Conservation (phyloP, 2,797 vertebrate species). For the Simalia tracyae region DNA sequence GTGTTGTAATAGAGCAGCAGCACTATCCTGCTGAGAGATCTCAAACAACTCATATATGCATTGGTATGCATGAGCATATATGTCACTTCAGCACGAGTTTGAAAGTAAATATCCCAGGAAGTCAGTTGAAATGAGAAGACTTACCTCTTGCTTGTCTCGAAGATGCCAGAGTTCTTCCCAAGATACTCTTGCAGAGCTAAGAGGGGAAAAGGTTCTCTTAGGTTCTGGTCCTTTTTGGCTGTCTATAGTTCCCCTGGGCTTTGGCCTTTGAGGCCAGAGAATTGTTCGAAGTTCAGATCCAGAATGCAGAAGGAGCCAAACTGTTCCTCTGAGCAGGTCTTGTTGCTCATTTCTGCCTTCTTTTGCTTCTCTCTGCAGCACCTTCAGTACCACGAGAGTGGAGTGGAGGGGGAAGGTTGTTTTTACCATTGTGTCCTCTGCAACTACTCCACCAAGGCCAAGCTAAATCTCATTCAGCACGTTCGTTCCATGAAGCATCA, state of each 20-base stretch:
- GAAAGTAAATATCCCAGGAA: not conserved
- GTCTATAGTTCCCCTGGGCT: not conserved
- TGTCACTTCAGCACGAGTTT: not conserved
- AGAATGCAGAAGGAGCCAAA: not conserved
- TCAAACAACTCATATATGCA: not conserved
- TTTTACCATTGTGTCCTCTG: slow-evolving; percentile 97
- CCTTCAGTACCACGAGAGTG: slow-evolving; percentile 95
- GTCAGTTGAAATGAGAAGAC: not conserved
- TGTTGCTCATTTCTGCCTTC: slow-evolving; percentile 23
- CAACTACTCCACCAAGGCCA: slow-evolving; percentile 98
- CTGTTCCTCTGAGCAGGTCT: not conserved
- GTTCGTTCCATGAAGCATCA: slow-evolving; percentile 99
- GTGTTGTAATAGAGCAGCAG: not conserved
- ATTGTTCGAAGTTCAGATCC: not conserved
- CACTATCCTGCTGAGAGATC: not conserved
- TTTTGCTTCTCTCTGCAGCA: slow-evolving; percentile 79
- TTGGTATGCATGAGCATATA: too few relatives aligned
- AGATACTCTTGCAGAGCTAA: not conserved
- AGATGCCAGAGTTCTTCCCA: not conserved
- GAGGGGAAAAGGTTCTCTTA: not conserved
- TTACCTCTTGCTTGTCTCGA: not conserved
- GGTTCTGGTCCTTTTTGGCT: not conserved
- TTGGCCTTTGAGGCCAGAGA: too few relatives aligned
- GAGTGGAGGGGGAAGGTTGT: slow-evolving; percentile 92
- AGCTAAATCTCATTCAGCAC: slow-evolving; percentile 98